phyloP scores from a whole-genome alignment of 2,888 invertebrate genomes.

The Encarsia formosa region DNA sequence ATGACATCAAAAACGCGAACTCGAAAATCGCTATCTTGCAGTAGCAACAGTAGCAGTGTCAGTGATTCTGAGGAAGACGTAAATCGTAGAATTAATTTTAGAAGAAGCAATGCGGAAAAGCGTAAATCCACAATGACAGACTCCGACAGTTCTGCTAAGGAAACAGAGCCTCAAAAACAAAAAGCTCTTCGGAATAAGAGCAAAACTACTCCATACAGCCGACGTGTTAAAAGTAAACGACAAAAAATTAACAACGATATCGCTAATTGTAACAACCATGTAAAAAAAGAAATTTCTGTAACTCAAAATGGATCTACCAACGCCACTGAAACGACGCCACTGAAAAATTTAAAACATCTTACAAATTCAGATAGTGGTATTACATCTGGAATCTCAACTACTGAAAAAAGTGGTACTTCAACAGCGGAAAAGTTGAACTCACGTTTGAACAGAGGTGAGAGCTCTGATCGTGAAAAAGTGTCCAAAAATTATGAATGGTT shows the following conservation, averaged over 20 bases:
- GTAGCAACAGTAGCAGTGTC: constrained; percentile 29
- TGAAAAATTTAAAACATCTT: constrained; percentile 34
- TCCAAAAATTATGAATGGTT: constrained; percentile 38
- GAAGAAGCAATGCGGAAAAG: constrained; percentile 27
- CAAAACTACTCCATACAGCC: constrained; percentile 8
- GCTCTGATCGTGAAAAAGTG: constrained; percentile 40
- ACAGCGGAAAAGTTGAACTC: constrained; percentile 10
- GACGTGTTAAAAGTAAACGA: constrained; percentile 30
- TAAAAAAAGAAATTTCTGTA: background rate
- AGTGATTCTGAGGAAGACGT: too few relatives aligned
- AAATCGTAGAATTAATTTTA: background rate
- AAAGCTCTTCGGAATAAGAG: constrained; percentile 26
- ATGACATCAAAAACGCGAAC: constrained; percentile 27
- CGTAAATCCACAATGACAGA: constrained; percentile 35
- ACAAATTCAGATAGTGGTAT: constrained; percentile 47
- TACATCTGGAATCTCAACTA: constrained; percentile 43
- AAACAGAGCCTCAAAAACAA: constrained; percentile 32
- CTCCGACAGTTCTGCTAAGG: constrained; percentile 32
- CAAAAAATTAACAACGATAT: constrained; percentile 30
- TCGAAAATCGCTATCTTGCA: constrained; percentile 30
- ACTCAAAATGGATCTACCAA: constrained; percentile 2
- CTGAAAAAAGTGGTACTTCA: constrained; percentile 32
- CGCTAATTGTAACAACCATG: constrained; percentile 10
- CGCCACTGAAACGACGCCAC: constrained; percentile 30
- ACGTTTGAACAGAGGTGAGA: constrained; percentile 31